These are phyloP conservation scores for Vimba vimba DNA, from an alignment of 2,113 vertebrate species.

Conservation along the genomic window DNA sequence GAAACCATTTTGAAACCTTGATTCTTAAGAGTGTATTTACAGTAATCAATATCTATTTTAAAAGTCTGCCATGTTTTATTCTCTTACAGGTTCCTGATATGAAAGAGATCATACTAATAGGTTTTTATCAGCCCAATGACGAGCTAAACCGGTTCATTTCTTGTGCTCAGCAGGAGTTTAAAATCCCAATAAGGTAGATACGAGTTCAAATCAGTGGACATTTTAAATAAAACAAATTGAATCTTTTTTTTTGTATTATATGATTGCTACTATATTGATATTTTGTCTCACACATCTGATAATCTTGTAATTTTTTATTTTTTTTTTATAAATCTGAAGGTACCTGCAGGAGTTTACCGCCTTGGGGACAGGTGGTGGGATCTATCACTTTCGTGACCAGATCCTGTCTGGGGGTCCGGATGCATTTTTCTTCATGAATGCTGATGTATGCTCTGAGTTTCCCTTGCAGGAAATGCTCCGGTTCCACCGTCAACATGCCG, in stretches of 20 bases:
- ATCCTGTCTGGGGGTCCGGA: constrained; percentile 90
- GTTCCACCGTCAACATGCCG: constrained; percentile 79
- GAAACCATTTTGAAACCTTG: too few relatives aligned
- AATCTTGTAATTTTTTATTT: background rate
- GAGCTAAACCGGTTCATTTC: constrained; percentile 87
- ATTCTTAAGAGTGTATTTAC: background rate
- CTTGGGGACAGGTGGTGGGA: constrained; percentile 93
- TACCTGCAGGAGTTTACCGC: constrained; percentile 95
- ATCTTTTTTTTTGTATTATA: background rate
- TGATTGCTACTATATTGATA: background rate
- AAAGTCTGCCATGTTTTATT: background rate
- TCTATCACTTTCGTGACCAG: constrained; percentile 99
- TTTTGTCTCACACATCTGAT: background rate
- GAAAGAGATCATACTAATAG: constrained; percentile 95
- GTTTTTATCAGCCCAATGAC: constrained; percentile 98
- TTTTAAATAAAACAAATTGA: background rate
- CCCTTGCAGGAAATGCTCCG: constrained; percentile 90
- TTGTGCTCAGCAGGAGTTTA: constrained; percentile 89
- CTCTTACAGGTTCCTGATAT: constrained; percentile 84
- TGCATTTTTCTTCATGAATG: constrained; percentile 96
- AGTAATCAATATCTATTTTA: background rate
- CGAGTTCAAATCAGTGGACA: background rate
- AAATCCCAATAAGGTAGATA: constrained; percentile 87
- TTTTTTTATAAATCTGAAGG: constrained; percentile 65
- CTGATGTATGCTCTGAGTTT: constrained; percentile 94